A percentile compares a stretch with the other conserved stretches of the same genome.
phyloP scores from a whole-genome alignment of 2,113 vertebrate genomes.

The Microcebus murinus region DNA sequence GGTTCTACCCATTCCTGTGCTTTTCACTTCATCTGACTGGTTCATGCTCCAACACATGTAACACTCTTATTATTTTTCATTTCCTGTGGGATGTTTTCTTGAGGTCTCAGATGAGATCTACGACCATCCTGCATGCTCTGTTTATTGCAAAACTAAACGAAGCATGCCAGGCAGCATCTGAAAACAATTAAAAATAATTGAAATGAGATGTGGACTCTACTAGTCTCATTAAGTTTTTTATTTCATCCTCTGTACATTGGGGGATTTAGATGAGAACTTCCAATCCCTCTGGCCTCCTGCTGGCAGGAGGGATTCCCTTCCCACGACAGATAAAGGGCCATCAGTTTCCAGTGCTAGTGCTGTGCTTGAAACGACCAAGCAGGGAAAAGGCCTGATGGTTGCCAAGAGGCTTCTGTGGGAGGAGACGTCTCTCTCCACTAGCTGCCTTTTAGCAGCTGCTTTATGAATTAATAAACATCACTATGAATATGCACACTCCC shows the following conservation, averaged over 20 bases:
- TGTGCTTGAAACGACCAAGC: neutral
- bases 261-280: slow-evolving; percentile 54
- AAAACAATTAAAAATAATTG: slow-evolving; percentile 87
- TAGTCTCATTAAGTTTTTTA: slow-evolving; percentile 79
- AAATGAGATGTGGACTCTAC: slow-evolving; percentile 79
- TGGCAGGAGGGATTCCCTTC: slow-evolving; percentile 54
- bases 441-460: slow-evolving; percentile 79
- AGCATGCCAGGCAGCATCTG: slow-evolving; percentile 83
- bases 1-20: neutral
- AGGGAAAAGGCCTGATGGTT: neutral
- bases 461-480: slow-evolving; percentile 87
- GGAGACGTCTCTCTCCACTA: slow-evolving; percentile 63
- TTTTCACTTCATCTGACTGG: slow-evolving; percentile 46
- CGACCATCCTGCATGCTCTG: slow-evolving; percentile 52
- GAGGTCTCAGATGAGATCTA: slow-evolving; percentile 70
- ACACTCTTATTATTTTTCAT: slow-evolving; percentile 71
- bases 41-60: slow-evolving; percentile 44
- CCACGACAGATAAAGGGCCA: neutral
- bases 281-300: neutral
- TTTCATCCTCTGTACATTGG: slow-evolving; percentile 69
- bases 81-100: slow-evolving; percentile 73
- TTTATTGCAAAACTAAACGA: slow-evolving; percentile 86
- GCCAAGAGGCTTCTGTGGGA: slow-evolving; percentile 57
- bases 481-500: slow-evolving; percentile 81
- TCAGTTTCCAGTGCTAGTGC: neutral